phyloP scores from a whole-genome alignment of 2,113 vertebrate genomes.

The Poecilia latipinna region DNA sequence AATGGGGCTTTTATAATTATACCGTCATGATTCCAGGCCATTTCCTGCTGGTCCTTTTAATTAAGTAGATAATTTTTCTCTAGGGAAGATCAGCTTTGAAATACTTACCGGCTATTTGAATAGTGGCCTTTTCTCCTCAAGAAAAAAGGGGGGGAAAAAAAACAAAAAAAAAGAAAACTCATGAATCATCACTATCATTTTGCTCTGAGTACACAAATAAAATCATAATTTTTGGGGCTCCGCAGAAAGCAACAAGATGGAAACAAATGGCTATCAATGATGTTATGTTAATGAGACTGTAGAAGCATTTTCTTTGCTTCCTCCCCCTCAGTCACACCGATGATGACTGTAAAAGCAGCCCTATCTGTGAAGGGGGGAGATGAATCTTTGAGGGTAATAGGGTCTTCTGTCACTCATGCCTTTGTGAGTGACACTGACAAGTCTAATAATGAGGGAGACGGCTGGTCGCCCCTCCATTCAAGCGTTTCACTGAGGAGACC shows the following conservation, averaged over 20 bases:
- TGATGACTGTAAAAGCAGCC: constrained; percentile 32
- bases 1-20: constrained; percentile 83
- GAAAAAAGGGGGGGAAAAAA: constrained; percentile 13
- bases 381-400: constrained; percentile 67
- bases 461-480: constrained; percentile 69
- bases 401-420: constrained; percentile 67
- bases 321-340: background rate
- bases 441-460: constrained; percentile 71
- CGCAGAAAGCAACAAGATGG: background rate
- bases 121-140: constrained; percentile 46
- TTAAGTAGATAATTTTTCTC: constrained; percentile 81
- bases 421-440: constrained; percentile 75
- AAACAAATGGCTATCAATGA: constrained; percentile 1
- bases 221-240: background rate
- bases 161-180: constrained; percentile 1
- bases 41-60: constrained; percentile 85
- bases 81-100: constrained; percentile 72
- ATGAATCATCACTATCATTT: constrained; percentile 36
- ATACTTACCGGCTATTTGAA: constrained; percentile 78
- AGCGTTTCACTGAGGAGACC: constrained; percentile 56
- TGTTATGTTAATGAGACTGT: constrained; percentile 41
- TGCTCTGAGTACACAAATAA: constrained; percentile 13
- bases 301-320: constrained; percentile 22
- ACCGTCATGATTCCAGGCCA: constrained; percentile 77
- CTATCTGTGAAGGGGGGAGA: constrained; percentile 44